phyloP scores from a whole-genome alignment of 2,113 vertebrate species.

The Chaenogobius annularis region DNA sequence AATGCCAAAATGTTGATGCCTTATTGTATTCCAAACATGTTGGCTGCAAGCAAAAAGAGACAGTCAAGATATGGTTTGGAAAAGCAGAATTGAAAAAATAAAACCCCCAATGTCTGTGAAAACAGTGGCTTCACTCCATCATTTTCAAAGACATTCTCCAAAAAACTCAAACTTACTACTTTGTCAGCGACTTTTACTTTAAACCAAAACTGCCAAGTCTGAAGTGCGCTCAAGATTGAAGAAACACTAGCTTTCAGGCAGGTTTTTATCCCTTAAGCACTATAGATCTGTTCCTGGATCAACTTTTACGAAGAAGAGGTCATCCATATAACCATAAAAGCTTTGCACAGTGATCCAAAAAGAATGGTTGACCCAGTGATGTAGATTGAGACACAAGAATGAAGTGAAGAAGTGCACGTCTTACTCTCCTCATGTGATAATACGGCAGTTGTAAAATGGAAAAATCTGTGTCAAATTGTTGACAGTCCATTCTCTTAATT shows the following conservation, averaged over 20 bases:
- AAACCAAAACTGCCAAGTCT: neutral
- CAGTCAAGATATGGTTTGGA: neutral
- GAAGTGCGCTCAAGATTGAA: neutral
- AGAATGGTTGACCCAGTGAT: neutral
- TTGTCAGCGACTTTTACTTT: neutral
- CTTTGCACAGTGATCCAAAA: neutral
- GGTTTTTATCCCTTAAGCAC: neutral
- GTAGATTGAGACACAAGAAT: neutral
- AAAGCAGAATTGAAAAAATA: neutral
- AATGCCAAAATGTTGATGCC: neutral
- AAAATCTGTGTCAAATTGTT: no score
- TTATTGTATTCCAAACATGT: neutral
- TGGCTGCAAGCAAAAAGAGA: neutral
- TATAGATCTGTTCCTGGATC: neutral
- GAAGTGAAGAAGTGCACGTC: no score
- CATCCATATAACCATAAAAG: neutral
- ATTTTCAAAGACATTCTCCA: neutral
- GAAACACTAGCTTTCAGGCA: neutral
- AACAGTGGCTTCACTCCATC: neutral
- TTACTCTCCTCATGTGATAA: no score
- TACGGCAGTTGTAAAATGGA: no score
- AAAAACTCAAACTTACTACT: neutral
- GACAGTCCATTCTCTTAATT: no score
- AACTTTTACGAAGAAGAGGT: conserved; percentile 4
- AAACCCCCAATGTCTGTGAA: neutral